A percentile compares a stretch with the other conserved stretches of the same genome.
These are phyloP conservation scores for Xenopus borealis DNA, from an alignment of 2,113 vertebrate genomes.

Conservation along the genomic window DNA sequence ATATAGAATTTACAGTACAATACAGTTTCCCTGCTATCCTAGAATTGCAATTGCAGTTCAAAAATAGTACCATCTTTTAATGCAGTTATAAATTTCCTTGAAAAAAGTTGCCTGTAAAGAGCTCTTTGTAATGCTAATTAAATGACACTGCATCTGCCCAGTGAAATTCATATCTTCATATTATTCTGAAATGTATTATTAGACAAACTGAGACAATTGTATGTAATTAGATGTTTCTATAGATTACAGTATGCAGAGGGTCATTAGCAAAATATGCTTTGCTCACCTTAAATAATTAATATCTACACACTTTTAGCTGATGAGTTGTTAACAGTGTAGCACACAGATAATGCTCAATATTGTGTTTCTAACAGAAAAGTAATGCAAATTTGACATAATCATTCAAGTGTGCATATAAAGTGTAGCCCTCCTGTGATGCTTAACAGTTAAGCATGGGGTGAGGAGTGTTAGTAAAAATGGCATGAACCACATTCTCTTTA, in stretches of 20 bases:
- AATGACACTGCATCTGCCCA: conserved; percentile 4
- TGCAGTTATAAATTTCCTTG: too few relatives aligned
- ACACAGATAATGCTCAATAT: background rate
- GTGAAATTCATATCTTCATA: conserved; percentile 1
- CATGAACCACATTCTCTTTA: too few relatives aligned
- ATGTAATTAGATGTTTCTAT: conserved; percentile 9
- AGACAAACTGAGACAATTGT: conserved; percentile 1
- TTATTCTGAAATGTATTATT: conserved; percentile 17
- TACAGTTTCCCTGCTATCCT: too few relatives aligned
- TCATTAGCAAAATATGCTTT: conserved; percentile 18
- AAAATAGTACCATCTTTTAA: too few relatives aligned
- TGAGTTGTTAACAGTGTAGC: background rate
- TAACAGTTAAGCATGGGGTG: too few relatives aligned
- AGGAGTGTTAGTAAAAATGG: too few relatives aligned
- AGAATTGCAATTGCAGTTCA: too few relatives aligned
- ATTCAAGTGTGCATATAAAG: too few relatives aligned
- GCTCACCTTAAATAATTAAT: conserved; percentile 14
- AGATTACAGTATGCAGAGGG: conserved; percentile 4
- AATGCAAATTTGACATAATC: background rate
- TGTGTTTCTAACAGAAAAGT: conserved; percentile 2
- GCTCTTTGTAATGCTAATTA: conserved; percentile 24
- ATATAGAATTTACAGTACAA: too few relatives aligned
- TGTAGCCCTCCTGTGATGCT: too few relatives aligned
- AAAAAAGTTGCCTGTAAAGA: conserved; percentile 5
- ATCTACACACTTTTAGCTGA: conserved; percentile 14